Evolutionary conservation across 2,888 invertebrate species (phyloP).

Genomic region (Nineta flava): DNA sequence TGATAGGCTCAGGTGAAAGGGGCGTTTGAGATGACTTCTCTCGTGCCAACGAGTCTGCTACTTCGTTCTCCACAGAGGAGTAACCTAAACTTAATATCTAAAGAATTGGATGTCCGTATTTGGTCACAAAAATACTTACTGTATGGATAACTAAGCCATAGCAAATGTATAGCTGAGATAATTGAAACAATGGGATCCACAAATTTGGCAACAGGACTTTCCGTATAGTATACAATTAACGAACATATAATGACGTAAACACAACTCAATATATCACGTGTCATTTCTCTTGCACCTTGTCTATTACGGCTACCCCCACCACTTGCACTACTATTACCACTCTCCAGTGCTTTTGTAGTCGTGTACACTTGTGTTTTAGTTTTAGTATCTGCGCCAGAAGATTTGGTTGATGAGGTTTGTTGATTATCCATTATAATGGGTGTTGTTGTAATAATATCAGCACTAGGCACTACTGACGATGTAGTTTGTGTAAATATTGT

Average conservation of each 20-base stretch:
- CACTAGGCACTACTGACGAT: no score
- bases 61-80: no score
- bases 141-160: constrained; percentile 65
- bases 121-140: constrained; percentile 38
- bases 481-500: background rate
- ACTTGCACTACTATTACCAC: constrained; percentile 2
- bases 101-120: no score
- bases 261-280: constrained; percentile 48
- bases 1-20: no score
- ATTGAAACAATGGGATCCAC: constrained; percentile 63
- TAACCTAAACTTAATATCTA: no score
- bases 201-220: constrained; percentile 47
- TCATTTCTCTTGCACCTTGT: constrained; percentile 41
- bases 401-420: no score
- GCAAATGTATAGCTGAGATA: constrained; percentile 50
- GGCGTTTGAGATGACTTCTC: no score
- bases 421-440: no score
- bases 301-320: constrained; percentile 16
- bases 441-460: no score
- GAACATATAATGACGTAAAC: constrained; percentile 58
- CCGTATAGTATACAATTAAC: constrained; percentile 39
- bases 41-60: no score
- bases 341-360: constrained; percentile 4
- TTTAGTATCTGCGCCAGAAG: background rate
- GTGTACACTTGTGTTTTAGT: constrained; percentile 4